Evolutionary conservation across 2,888 invertebrate species (phyloP), one percentile per base, ranked within the genome.

Genomic region (Caenorhabditis sp.): DNA sequence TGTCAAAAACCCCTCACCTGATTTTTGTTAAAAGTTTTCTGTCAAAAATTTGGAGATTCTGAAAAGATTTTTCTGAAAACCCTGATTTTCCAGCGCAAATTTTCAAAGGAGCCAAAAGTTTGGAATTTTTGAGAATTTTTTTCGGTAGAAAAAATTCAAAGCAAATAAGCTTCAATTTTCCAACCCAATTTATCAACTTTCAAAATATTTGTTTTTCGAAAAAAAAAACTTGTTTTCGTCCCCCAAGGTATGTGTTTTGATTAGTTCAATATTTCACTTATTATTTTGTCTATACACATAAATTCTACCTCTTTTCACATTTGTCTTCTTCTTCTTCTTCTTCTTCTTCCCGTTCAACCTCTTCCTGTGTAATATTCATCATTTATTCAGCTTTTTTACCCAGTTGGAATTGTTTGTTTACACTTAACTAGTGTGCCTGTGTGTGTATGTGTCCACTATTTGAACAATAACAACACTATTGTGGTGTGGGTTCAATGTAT

Each of bases 261-360:
- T 31, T 31, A 10, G 31, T 4, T 31, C 31, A 31, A 4, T 31
- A 6, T 31, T 31, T n/a, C n/a, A n/a, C n/a, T n/a, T n/a, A n/a
- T n/a, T n/a, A n/a, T n/a, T n/a, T n/a, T n/a, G n/a, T n/a, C n/a
- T n/a, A n/a, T n/a, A n/a, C n/a, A n/a, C n/a, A n/a, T n/a, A 14
- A 26, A 5, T 26, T 24, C 6, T 24, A 17, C 57, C 57, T 27
- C n/a, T 61, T 53, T 62, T 36, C 6, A 36, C 21, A 26, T 26
- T 59, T 53, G 37, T 66, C 17, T 59, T 58, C 26, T n/a, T 64
- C 37, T 27, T 58, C 24, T 23, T n/a, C 31, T 36, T 17, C 1
- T 43, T 51, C 26, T 19, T 58, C 27, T 36, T 53, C 17, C 43
- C 43, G 5, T 37, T 12, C 0, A 27, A 24, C 26, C 14, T 58